Base-by-base conservation (phyloP, 2,888 invertebrate genomes). In the Ryuthela nishihirai region DNA sequence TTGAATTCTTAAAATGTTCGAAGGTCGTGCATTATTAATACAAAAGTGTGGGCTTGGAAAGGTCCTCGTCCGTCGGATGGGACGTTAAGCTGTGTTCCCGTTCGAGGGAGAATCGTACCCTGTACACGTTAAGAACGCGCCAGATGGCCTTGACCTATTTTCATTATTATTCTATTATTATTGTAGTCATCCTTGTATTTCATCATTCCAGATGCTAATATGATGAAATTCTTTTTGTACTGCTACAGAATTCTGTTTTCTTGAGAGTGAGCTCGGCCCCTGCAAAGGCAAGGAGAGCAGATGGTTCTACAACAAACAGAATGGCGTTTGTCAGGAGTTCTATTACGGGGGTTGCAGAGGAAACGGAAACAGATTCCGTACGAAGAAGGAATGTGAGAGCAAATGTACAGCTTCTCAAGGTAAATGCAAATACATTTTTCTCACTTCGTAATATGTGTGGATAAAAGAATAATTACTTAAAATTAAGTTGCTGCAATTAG, bases 321-420 rank as follows among this genome's bases (percentile, higher is more conserved):
- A 83, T 43, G 87, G 87, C 34, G 79, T 82, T n/a, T 93, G 93
- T 73, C 81, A 82, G 62, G 80, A 82, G 69, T 94, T 93, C 77
- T 81, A 84, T 70, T 93, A 86, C 78, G 82, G 82, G 66, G 92
- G 93, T 76, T 94, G 91, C 76, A 85, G 83, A 64, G 92, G 91
- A 70, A 89, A 87, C 76, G 81, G 80, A 71, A 93, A 93, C 80
- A 85, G 85, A 78, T 90, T 90, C 82, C 80, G 77, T 73, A 81
- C 83, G 54, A 82, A 81, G 76, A 81, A 83, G 69, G 80, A 82
- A 32, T 64, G 64, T 25, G 55, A 64, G 34, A 43, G 40, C 4
- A 65, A 63, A 38, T 67, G 67, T 40, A 54, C 62, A 40, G 56
- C 53, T 38, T 64, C 66, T 15, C 66, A 66, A 46, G 60, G 60